Evolutionary conservation across 2,113 vertebrate species (phyloP).

Genomic region (Xenopus borealis): DNA sequence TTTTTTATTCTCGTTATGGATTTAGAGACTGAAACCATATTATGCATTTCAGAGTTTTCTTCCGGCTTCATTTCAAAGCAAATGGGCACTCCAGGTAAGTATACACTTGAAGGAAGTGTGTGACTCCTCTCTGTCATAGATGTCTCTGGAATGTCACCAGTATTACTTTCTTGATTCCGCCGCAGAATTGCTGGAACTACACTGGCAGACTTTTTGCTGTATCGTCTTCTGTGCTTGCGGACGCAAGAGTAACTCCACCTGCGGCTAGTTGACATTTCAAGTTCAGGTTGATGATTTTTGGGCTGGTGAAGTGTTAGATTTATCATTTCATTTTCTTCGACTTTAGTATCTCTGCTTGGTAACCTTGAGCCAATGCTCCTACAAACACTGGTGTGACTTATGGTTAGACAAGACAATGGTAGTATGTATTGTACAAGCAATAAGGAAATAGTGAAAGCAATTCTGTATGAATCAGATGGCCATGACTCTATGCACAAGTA

Average conservation of each 20-base stretch:
- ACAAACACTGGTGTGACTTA: constrained; percentile 77
- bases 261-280: constrained; percentile 44
- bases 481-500: constrained; percentile 73
- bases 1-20: constrained; percentile 66
- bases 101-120: constrained; percentile 53
- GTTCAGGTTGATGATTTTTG: constrained; percentile 45
- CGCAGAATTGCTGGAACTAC: constrained; percentile 65
- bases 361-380: constrained; percentile 68
- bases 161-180: constrained; percentile 51
- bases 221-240: constrained; percentile 67
- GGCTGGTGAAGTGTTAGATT: constrained; percentile 68
- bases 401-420: constrained; percentile 67
- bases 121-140: constrained; percentile 60
- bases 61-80: constrained; percentile 76
- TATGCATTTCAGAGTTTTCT: constrained; percentile 60
- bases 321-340: constrained; percentile 75
- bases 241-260: constrained; percentile 62
- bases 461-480: constrained; percentile 73
- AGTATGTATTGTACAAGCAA: constrained; percentile 75
- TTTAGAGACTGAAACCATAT: constrained; percentile 57
- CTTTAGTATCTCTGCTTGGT: constrained; percentile 58
- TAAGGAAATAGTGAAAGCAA: constrained; percentile 71
- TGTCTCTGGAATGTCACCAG: constrained; percentile 53
- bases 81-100: constrained; percentile 69
- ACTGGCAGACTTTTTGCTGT: constrained; percentile 70